phyloP scores from a whole-genome alignment of 2,113 vertebrate species.

The Noctilio leporinus region DNA sequence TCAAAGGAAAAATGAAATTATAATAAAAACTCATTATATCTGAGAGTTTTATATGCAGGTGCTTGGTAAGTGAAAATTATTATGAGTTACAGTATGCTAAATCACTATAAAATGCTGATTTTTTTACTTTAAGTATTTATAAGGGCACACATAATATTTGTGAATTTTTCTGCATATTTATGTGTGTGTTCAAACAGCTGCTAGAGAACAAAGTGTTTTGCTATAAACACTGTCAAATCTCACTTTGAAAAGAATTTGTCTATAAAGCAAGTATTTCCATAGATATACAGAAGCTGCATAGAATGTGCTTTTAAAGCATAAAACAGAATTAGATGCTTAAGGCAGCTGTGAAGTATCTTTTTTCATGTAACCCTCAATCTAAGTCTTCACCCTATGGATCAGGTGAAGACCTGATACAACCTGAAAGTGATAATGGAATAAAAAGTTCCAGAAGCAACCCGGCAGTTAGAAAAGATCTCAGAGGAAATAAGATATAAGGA shows the following conservation, averaged over 20 bases:
- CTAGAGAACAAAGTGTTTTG: constrained; percentile 67
- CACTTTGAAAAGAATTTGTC: constrained; percentile 50
- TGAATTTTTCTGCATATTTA: constrained; percentile 59
- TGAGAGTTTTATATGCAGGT: background rate
- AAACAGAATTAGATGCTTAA: constrained; percentile 61
- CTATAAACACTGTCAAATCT: constrained; percentile 70
- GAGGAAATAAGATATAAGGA: background rate
- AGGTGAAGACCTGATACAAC: background rate
- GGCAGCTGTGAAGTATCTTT: constrained; percentile 14
- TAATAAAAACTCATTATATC: background rate
- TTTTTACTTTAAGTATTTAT: constrained; percentile 54
- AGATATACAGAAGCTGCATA: constrained; percentile 38
- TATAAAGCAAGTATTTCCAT: constrained; percentile 63
- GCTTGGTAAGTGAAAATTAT: constrained; percentile 31
- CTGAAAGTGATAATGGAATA: background rate
- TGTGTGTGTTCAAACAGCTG: constrained; percentile 62
- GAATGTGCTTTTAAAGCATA: constrained; percentile 62
- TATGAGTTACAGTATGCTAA: constrained; percentile 47
- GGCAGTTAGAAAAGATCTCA: background rate
- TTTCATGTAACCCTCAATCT: background rate
- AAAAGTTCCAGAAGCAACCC: background rate
- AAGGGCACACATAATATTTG: constrained; percentile 54
- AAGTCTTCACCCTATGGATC: background rate
- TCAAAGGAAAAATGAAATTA: background rate
- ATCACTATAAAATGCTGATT: constrained; percentile 46